A percentile compares a stretch with the other conserved stretches of the same genome.
Evolutionary conservation across 1,140 invertebrate species (phyloP).

Genomic region (Zaprionus africanus): DNA sequence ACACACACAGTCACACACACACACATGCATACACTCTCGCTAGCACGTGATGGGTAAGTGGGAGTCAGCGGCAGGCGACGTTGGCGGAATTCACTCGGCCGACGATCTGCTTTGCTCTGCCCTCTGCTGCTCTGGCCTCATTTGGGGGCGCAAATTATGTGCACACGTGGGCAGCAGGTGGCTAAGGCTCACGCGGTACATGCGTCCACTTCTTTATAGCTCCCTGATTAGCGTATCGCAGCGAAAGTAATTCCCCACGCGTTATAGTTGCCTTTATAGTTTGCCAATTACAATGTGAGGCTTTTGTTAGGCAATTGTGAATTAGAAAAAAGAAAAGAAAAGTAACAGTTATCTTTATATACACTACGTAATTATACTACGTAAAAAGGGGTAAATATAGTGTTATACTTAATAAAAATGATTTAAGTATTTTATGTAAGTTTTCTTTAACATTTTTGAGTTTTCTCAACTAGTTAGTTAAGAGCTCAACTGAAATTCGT

Average conservation of each 20-base stretch:
- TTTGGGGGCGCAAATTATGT: slow-evolving; percentile 8
- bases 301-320: background rate
- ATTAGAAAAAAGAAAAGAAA: background rate
- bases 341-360: background rate
- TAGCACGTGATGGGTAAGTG: slow-evolving; percentile 62
- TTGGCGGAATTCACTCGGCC: slow-evolving; percentile 17
- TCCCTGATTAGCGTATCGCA: slow-evolving; percentile 25
- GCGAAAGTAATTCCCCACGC: slow-evolving; percentile 1
- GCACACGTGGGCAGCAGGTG: slow-evolving; percentile 37
- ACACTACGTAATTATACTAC: background rate
- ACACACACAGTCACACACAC: background rate
- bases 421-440: no score
- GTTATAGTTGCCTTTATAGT: background rate
- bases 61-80: slow-evolving; percentile 8
- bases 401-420: background rate
- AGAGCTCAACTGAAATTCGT: no score
- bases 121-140: background rate
- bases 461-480: no score
- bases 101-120: background rate
- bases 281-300: slow-evolving; percentile 5
- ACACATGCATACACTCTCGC: background rate
- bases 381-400: background rate
- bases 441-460: no score
- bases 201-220: slow-evolving; percentile 1
- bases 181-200: slow-evolving; percentile 13